Evolutionary conservation across 2,888 invertebrate genomes (phyloP).

Genomic region (Anoplius nigerrimus): DNA sequence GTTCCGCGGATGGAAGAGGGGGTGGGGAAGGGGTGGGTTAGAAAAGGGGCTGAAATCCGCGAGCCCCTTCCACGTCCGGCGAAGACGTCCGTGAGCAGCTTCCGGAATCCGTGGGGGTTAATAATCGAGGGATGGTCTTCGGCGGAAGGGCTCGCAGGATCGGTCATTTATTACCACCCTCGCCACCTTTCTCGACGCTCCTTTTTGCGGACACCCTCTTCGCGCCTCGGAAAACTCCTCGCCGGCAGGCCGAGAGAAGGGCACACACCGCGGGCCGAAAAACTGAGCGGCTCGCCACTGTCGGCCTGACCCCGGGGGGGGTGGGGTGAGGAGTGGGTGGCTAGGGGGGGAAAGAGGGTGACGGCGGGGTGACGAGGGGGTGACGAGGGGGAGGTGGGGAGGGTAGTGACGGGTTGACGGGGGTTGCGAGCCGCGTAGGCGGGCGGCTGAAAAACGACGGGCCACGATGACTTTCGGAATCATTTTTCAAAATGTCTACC

Average conservation of each 20-base stretch:
- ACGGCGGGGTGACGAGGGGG: neutral
- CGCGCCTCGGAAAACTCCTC: constrained; percentile 35
- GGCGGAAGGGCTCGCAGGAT: constrained; percentile 4
- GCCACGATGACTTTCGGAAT: constrained; percentile 70
- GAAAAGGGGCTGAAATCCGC: neutral
- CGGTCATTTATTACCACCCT: constrained; percentile 50
- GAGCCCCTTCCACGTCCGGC: neutral
- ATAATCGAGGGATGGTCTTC: constrained; percentile 4
- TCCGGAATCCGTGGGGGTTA: constrained; percentile 2
- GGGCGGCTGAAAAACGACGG: constrained; percentile 51
- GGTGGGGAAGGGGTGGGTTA: neutral
- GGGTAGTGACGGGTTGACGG: neutral
- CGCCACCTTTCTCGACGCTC: constrained; percentile 27
- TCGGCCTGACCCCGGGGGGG: neutral
- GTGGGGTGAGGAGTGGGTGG: constrained; percentile 2
- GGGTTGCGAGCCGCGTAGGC: constrained; percentile 11
- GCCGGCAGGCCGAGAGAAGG: neutral
- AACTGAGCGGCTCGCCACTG: too few species aligned
- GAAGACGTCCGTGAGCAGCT: neutral
- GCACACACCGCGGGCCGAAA: constrained; percentile 40
- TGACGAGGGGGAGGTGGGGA: constrained; percentile 2
- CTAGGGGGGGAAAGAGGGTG: constrained; percentile 1
- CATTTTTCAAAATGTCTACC: constrained; percentile 75
- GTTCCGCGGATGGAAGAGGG: neutral
- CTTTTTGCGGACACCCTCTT: constrained; percentile 48